Percentiles rank a stretch among this genome's conserved stretches.
Evolutionary conservation across 2,888 invertebrate genomes (phyloP).

Genomic region (Leptopilina myrica): DNA sequence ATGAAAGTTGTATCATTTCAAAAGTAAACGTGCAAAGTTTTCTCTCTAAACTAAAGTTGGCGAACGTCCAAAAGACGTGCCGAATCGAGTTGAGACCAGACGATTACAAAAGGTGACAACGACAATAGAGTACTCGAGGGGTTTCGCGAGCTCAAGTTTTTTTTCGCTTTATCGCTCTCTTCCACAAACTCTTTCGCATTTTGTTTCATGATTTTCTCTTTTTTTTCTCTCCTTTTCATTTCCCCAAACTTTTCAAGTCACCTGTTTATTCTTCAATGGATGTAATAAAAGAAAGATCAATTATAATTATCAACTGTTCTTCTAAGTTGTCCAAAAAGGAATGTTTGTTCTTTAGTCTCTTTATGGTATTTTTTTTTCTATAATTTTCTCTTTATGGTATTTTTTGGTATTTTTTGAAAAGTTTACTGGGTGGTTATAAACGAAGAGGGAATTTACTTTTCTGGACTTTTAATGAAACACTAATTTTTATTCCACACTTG

Average conservation of each 20-base stretch:
- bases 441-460: no score
- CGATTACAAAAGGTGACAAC: conserved; percentile 42
- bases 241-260: no score
- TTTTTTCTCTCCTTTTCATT: background rate
- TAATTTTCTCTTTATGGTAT: no score
- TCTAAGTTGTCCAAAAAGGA: no score
- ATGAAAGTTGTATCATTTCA: conserved; percentile 9
- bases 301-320: no score
- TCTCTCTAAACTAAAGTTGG: conserved; percentile 43
- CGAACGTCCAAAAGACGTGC: conserved; percentile 62
- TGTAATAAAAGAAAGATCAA: no score
- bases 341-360: no score
- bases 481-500: background rate
- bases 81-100: conserved; percentile 59
- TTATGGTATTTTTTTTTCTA: no score
- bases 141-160: conserved; percentile 29
- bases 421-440: no score
- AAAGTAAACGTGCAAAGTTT: conserved; percentile 9
- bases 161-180: conserved; percentile 22
- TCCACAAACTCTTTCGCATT: conserved; percentile 7
- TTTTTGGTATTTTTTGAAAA: no score
- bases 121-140: conserved; percentile 21
- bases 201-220: background rate
- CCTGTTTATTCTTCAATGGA: no score
- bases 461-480: background rate